Evolutionary conservation across 2,797 vertebrate genomes (phyloP).

Genomic region (Peromyscus eremicus): DNA sequence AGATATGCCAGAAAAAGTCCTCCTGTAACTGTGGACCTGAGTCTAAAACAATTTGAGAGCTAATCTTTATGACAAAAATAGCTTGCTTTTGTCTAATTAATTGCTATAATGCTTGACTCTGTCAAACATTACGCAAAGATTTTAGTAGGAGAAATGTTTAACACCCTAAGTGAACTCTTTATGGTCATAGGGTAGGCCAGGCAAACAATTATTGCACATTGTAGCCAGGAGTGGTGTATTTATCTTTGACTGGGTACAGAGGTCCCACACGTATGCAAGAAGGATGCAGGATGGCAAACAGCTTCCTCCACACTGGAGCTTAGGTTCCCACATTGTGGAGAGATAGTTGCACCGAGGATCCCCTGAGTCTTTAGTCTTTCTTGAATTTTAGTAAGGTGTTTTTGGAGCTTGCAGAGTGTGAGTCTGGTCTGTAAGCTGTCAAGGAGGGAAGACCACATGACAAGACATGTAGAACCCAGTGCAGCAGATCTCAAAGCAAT

Average conservation of each 20-base stretch:
- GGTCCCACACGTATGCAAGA: background rate
- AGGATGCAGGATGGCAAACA: background rate
- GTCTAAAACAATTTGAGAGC: background rate
- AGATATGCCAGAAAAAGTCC: background rate
- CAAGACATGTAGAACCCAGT: background rate
- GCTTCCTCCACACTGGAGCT: too few relatives aligned
- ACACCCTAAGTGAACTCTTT: background rate
- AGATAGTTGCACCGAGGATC: background rate
- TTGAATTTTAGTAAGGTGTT: background rate
- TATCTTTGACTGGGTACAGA: background rate
- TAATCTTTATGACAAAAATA: slow-evolving; percentile 44
- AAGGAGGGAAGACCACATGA: background rate
- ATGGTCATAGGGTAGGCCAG: background rate
- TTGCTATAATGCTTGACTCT: slow-evolving; percentile 21
- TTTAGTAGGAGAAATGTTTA: slow-evolving; percentile 36
- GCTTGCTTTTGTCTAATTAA: slow-evolving; percentile 11
- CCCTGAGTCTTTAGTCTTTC: background rate
- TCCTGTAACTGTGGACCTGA: slow-evolving; percentile 4
- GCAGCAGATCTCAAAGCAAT: background rate
- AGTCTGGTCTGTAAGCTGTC: background rate
- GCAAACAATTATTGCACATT: background rate
- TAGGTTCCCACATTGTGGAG: background rate
- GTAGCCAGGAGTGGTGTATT: background rate
- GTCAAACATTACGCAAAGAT: slow-evolving; percentile 26
- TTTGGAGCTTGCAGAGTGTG: background rate